phyloP scores from a whole-genome alignment of 2,113 vertebrate genomes.

The Xiphophorus couchianus region DNA sequence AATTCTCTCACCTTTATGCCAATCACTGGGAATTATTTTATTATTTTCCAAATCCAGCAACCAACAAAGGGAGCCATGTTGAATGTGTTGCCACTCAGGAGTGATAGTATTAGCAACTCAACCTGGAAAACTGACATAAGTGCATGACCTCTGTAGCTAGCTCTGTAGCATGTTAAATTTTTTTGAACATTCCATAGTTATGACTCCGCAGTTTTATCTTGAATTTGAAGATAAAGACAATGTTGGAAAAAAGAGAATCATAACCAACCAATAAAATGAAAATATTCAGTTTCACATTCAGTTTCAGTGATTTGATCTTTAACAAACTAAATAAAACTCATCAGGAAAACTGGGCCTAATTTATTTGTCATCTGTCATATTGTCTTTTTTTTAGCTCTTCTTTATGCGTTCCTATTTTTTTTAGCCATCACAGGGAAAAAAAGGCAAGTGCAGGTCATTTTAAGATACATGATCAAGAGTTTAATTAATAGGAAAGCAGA shows the following conservation, averaged over 20 bases:
- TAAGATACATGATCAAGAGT: background rate
- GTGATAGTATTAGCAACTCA: background rate
- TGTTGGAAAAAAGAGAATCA: too few relatives aligned
- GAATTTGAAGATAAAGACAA: background rate
- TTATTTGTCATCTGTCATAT: background rate
- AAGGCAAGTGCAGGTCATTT: background rate
- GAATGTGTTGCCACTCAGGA: too few relatives aligned
- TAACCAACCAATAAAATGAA: background rate
- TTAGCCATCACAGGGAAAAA: too few relatives aligned
- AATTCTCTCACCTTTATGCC: too few relatives aligned
- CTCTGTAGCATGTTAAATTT: background rate
- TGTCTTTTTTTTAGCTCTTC: background rate
- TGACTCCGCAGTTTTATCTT: background rate
- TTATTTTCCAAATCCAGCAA: background rate
- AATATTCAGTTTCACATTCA: too few relatives aligned
- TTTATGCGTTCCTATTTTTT: background rate
- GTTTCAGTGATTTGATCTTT: background rate
- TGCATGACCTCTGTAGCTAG: background rate
- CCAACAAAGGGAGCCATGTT: background rate
- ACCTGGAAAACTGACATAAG: background rate
- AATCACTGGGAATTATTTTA: too few relatives aligned
- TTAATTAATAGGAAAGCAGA: background rate
- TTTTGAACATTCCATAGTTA: background rate
- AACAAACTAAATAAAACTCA: background rate
- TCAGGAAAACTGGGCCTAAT: background rate